phyloP scores from a whole-genome alignment of 2,888 invertebrate genomes.

The Kuschelorhynchus macadamiae region DNA sequence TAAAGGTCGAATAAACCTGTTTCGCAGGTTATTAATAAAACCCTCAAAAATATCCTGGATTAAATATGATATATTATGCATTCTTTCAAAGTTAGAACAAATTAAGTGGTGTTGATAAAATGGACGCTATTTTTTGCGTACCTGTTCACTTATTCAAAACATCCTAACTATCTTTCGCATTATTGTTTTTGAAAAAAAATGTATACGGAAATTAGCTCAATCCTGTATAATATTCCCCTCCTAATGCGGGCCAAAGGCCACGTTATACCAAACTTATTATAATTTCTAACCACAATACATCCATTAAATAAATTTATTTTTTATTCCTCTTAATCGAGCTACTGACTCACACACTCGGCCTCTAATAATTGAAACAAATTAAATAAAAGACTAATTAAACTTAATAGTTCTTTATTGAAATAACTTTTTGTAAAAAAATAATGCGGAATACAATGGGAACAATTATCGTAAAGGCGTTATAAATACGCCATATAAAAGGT shows the following conservation, averaged over 20 bases:
- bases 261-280: conserved; percentile 2
- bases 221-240: not conserved
- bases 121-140: no score
- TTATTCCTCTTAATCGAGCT: conserved; percentile 49
- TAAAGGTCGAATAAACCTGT: no score
- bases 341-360: conserved; percentile 35
- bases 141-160: no score
- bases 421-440: conserved; percentile 55
- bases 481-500: conserved; percentile 13
- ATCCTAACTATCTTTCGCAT: no score
- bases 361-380: conserved; percentile 60
- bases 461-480: conserved; percentile 2
- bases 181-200: no score
- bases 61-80: no score
- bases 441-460: conserved; percentile 53
- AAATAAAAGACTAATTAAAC: conserved; percentile 62
- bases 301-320: conserved; percentile 49
- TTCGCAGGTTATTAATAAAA: no score
- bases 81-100: no score
- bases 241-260: conserved; percentile 8
- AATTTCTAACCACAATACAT: conserved; percentile 16
- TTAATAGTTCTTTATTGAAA: conserved; percentile 62
- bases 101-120: no score
- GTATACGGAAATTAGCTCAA: no score
- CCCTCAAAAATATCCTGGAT: no score